Conservation (phyloP, 37 sponge, comb jelly and placozoan genomes). For the Oscarella lobularis region DNA sequence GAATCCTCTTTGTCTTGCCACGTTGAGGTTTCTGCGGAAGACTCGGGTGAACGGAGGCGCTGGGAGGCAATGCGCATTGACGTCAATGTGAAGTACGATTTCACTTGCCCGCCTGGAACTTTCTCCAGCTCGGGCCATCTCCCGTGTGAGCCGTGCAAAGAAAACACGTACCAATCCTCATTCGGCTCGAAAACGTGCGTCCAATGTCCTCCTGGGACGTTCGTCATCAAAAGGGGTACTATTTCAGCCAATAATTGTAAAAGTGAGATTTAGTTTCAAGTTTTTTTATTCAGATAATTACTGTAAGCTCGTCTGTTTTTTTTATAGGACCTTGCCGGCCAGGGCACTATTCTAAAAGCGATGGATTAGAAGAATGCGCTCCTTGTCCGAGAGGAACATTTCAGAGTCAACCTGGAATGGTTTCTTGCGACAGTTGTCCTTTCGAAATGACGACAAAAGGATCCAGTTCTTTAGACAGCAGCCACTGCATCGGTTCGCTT, state of each 20-base stretch:
- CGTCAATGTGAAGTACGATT: neutral
- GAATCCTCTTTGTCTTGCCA: neutral
- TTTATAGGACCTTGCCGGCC: neutral
- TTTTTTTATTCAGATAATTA: too few relatives aligned
- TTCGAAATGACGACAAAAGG: neutral
- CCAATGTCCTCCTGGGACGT: too few relatives aligned
- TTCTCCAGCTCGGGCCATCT: neutral
- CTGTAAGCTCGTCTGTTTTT: too few relatives aligned
- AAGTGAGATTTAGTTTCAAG: neutral
- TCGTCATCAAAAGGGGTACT: too few relatives aligned
- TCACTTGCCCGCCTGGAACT: neutral
- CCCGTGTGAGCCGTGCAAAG: neutral
- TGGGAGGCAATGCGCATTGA: neutral
- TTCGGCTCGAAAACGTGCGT: neutral
- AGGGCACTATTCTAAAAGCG: neutral
- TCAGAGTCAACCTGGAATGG: neutral
- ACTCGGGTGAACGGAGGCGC: neutral
- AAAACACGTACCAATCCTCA: neutral
- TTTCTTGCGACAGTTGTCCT: neutral
- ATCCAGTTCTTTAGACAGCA: neutral
- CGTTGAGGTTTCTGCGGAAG: neutral
- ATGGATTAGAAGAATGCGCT: neutral
- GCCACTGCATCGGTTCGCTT: neutral
- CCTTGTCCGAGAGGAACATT: conserved; percentile 1
- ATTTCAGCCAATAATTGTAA: too few relatives aligned